Evolutionary conservation across 2,888 invertebrate genomes (phyloP), one percentile per base, ranked within the genome.

Genomic region (Pyralis farinalis): DNA sequence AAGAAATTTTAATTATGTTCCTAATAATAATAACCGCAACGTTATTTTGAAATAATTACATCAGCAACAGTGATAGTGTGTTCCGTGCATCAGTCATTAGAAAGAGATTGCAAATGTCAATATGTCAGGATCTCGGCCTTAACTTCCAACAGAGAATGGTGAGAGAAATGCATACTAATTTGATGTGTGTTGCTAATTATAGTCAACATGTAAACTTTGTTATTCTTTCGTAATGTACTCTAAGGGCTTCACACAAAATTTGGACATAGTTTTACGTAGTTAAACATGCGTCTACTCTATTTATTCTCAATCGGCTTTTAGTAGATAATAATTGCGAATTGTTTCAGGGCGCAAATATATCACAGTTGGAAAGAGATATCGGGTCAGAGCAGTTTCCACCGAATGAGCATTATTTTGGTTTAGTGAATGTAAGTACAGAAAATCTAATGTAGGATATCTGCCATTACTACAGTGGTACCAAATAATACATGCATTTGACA

Each of bases 371-470:
- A 92, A 96, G 97, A 91, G 99, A 99, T 92, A 98, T 99, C 79
- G 99, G 98, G 72, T 94, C 97, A 66, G 99, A 99, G 90, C 97
- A 98, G 80, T 97, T 99, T 90, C 98, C 98, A 70, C 95, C 97
- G 51, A 99, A 99, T 87, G 99, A 99, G 82, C 98, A 98, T 87
- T 99, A 98, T 87, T 99, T 99, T 91, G 99, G 99, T 74, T 93
- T 99, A 87, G 98, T 99, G 54, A 99, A 99, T 92, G 98, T 98
- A 91, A 94, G 96, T 92, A 60, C 46, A 43, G 12, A 31, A 34
- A 28, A 32, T 21, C 21, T 41, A 35, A 43, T 22, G 21, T 34
- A 32, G 28, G 16, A 22, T 30, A n/a, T n/a, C n/a, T 16, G 7
- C 25, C 1, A 25, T 32, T 27, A 7, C 8, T 37, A 27, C 7